Conservation (phyloP, 2,888 invertebrate species). For the Drosophila anomelani region DNA sequence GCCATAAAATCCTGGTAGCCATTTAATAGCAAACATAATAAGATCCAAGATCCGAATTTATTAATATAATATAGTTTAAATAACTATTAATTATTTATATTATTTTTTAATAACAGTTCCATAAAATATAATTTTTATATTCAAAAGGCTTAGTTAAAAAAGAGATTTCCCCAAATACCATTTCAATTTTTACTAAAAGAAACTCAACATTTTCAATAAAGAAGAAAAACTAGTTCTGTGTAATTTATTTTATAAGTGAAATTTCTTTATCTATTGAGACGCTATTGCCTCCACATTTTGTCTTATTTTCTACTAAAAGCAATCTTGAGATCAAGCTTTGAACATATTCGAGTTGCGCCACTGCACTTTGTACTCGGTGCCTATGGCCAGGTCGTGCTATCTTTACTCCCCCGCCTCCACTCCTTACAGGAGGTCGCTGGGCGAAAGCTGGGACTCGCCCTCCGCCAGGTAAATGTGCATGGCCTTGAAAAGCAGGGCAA, state of each 20-base stretch:
- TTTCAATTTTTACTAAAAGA: not conserved
- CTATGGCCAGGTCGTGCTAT: conserved; percentile 21
- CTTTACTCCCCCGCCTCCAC: not conserved
- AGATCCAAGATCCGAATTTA: not conserved
- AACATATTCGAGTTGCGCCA: conserved; percentile 35
- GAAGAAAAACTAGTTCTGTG: not conserved
- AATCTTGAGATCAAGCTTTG: conserved; percentile 56
- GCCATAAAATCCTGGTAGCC: not conserved
- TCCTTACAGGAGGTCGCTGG: conserved; percentile 87
- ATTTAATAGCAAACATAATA: not conserved
- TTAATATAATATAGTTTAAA: too few species aligned
- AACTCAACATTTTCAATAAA: not conserved
- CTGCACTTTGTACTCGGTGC: conserved; percentile 65
- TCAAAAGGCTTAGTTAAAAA: not conserved
- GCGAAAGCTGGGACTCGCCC: conserved; percentile 94
- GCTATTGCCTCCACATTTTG: not conserved
- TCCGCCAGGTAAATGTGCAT: conserved; percentile 93
- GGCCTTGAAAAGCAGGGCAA: conserved; percentile 92
- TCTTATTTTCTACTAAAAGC: conserved; percentile 11
- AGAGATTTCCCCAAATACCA: not conserved
- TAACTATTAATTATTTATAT: not conserved
- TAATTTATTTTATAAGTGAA: conserved; percentile 1
- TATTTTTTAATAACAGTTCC: not conserved
- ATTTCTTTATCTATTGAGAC: not conserved
- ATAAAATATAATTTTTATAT: not conserved